Percentiles rank a stretch among this genome's conserved stretches.
Conservation (phyloP, 2,888 invertebrate species). For the Amphipyra berbera region DNA sequence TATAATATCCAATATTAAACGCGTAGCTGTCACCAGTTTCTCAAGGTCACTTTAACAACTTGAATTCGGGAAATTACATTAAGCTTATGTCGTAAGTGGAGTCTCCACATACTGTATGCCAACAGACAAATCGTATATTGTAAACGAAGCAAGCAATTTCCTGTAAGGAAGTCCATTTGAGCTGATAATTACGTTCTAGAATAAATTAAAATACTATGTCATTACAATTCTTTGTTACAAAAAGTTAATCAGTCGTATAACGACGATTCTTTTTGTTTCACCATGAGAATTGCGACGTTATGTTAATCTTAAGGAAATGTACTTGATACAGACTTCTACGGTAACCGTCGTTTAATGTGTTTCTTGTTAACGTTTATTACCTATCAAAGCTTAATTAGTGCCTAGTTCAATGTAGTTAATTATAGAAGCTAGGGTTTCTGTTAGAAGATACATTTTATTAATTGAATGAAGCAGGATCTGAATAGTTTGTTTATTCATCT, state of each 20-base stretch:
- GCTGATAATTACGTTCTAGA: conserved; percentile 24
- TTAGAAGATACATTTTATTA: neutral
- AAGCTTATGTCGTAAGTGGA: neutral
- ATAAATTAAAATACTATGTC: conserved; percentile 31
- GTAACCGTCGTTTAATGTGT: neutral
- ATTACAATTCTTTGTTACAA: conserved; percentile 36
- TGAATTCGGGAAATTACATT: neutral
- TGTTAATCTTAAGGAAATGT: conserved; percentile 16
- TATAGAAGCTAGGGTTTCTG: neutral
- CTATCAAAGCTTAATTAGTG: conserved; percentile 11
- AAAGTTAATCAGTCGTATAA: conserved; percentile 18
- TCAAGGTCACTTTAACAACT: neutral
- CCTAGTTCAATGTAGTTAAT: neutral
- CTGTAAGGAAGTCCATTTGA: conserved; percentile 37
- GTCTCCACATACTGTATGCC: neutral
- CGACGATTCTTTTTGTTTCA: conserved; percentile 6
- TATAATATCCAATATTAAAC: conserved; percentile 10
- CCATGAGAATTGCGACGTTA: neutral
- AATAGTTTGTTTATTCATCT: no score
- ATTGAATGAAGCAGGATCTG: neutral
- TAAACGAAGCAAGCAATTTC: conserved; percentile 19
- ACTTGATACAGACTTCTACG: conserved; percentile 13
- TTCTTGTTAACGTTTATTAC: conserved; percentile 12
- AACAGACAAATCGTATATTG: conserved; percentile 11
- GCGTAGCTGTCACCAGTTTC: conserved; percentile 13